Evolutionary conservation across 2,113 vertebrate genomes (phyloP).

Genomic region (Plestiodon gilberti): DNA sequence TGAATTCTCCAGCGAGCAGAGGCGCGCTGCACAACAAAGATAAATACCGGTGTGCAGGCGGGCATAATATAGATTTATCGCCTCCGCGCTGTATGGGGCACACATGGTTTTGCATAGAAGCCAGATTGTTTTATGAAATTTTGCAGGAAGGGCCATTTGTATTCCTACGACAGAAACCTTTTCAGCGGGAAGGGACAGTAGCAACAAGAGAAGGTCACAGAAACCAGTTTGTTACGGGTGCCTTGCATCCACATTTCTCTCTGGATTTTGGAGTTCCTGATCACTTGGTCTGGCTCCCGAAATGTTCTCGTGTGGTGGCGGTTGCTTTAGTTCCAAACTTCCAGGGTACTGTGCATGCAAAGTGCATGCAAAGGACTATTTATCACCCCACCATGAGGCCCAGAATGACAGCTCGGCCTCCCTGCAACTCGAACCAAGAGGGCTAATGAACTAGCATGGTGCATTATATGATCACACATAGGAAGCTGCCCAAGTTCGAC

Average conservation of each 20-base stretch:
- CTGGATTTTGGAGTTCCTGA: background rate
- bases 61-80: slow-evolving; percentile 65
- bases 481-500: no score
- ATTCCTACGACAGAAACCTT: slow-evolving; percentile 37
- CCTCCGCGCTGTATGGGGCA: slow-evolving; percentile 28
- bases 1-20: slow-evolving; percentile 65
- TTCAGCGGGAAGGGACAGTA: slow-evolving; percentile 37
- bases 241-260: background rate
- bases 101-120: slow-evolving; percentile 57
- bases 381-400: no score
- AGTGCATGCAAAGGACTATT: no score
- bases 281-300: background rate
- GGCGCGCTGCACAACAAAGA: slow-evolving; percentile 66
- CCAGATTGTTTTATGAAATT: slow-evolving; percentile 56
- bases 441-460: no score
- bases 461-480: no score
- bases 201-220: slow-evolving; percentile 14
- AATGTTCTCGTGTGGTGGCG: background rate
- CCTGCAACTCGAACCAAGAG: no score
- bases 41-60: slow-evolving; percentile 55
- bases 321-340: no score
- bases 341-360: no score
- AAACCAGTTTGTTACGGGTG: slow-evolving; percentile 27
- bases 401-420: no score
- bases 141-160: slow-evolving; percentile 37